Base-by-base conservation (phyloP, 2,113 vertebrate species). In the Taurulus bubalis region DNA sequence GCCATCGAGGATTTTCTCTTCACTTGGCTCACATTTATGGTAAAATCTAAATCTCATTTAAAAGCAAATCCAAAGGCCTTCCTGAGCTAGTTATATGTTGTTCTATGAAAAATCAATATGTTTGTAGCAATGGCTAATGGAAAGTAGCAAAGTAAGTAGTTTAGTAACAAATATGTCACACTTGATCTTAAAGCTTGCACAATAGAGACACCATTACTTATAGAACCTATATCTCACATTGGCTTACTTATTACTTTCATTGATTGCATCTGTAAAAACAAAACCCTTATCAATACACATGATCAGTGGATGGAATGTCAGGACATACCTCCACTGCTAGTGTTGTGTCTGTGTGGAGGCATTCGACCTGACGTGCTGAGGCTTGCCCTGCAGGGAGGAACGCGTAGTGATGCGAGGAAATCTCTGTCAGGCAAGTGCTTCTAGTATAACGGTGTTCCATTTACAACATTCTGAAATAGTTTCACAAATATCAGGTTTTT, bases 211-310 rank as follows among this genome's bases (percentile, higher is more conserved):
- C 20, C 18, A 26, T 32, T 12, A 38, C 34, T 32, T 63, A 66
- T 16, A n/a, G 30, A 40, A 72, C 60, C 32, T 38, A 66, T 51
- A 16, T 10, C 26, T n/a, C 34, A 3, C 45, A 51, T 18, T 53
- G 18, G n/a, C n/a, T n/a, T n/a, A n/a, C n/a, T n/a, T n/a, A n/a
- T n/a, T 73, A 83, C 72, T 84, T 63, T 85, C 88, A 82, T 75
- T 89, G 62, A 90, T 67, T 75, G 82, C 72, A 91, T 91, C 87
- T 88, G 83, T 78, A 40, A 38, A 87, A 69, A 58, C 47, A 76
- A 64, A 84, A 65, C 0, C 6, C 24, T 69, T 38, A 87, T 87
- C 79, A 83, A 69, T 87, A 76, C 3, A 38, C 32, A 66, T 28
- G 32, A 83, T 45, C 28, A 66, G 59, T 8, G 38, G 59, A 34